These are phyloP conservation scores for Crossaster papposus DNA, from an alignment of 53 echinoderm and acorn worm genomes.

Conservation along the genomic window DNA sequence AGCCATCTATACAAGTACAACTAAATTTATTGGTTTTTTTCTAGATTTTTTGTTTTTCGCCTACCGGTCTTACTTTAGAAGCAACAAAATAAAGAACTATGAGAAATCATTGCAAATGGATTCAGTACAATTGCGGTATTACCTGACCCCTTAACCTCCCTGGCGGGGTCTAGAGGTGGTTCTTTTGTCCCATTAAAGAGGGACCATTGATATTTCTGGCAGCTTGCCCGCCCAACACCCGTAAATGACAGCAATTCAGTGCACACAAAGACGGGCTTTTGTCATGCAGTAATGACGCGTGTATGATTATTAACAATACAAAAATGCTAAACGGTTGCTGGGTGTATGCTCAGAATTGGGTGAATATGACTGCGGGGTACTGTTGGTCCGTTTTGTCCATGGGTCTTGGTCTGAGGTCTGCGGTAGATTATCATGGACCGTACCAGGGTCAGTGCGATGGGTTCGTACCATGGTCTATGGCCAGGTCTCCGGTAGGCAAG, in stretches of 20 bases:
- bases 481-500: too few relatives aligned
- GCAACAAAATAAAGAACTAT: too few relatives aligned
- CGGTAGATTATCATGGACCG: too few relatives aligned
- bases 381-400: not conserved
- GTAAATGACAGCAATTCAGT: constrained; percentile 36
- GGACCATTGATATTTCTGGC: constrained; percentile 14
- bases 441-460: too few relatives aligned
- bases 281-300: not conserved
- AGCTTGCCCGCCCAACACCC: constrained; percentile 46
- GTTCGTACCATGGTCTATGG: too few relatives aligned
- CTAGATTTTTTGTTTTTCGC: too few relatives aligned
- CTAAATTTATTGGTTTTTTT: too few relatives aligned
- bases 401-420: not conserved
- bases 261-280: not conserved
- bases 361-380: not conserved
- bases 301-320: not conserved
- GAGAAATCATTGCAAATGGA: not conserved
- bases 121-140: not conserved
- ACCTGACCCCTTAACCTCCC: not conserved
- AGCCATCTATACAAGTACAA: too few relatives aligned
- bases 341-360: not conserved
- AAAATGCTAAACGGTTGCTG: not conserved
- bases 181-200: constrained; percentile 43
- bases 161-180: not conserved
- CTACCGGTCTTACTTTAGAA: too few relatives aligned